Evolutionary conservation across 2,888 invertebrate species (phyloP).

Genomic region (Eupithecia abbreviata): DNA sequence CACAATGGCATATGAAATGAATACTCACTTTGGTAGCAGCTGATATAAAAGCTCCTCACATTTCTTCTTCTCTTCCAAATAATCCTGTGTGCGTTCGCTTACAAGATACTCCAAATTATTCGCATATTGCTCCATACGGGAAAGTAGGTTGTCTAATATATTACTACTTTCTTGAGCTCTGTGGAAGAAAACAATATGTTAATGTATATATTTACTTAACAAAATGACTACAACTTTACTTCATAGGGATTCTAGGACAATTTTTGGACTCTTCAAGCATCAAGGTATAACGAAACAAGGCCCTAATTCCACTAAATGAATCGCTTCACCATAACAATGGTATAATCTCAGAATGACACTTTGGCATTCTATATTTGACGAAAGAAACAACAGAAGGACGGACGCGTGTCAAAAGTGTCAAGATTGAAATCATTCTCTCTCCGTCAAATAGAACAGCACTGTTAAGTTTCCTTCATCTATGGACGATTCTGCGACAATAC

Average conservation of each 20-base stretch:
- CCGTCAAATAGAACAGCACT: no score
- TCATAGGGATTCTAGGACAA: not conserved
- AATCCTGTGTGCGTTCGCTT: constrained; percentile 97
- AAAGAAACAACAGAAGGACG: no score
- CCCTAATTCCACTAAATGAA: no score
- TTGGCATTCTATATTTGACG: no score
- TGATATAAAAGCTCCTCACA: constrained; percentile 98
- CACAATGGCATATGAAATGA: not conserved
- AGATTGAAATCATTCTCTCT: no score
- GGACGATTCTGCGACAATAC: no score
- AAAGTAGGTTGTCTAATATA: constrained; percentile 96
- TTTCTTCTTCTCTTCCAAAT: constrained; percentile 98
- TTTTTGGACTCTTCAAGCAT: not conserved
- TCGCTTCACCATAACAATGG: no score
- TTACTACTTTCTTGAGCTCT: constrained; percentile 96
- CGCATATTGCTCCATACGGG: constrained; percentile 99
- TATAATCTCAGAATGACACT: no score
- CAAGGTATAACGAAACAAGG: no score
- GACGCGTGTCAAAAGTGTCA: no score
- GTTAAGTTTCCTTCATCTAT: no score
- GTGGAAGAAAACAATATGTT: constrained; percentile 48
- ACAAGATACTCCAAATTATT: constrained; percentile 98
- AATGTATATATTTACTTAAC: not conserved
- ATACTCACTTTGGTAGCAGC: constrained; percentile 93
- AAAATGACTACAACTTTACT: not conserved